These are phyloP conservation scores for Orthosia cruda DNA, from an alignment of 2,888 invertebrate genomes.

Conservation along the genomic window DNA sequence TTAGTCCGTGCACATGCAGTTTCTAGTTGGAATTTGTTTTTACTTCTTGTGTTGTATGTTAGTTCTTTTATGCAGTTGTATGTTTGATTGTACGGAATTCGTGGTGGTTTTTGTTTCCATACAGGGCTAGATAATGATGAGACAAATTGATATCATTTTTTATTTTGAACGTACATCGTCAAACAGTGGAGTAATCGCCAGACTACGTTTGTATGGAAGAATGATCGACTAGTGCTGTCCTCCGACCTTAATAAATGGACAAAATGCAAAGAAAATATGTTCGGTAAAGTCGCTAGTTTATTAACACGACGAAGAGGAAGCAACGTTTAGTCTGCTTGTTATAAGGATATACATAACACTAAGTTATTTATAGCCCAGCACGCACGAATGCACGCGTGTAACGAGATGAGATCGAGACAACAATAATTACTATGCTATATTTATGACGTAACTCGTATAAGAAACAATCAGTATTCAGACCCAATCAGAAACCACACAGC, in stretches of 20 bases:
- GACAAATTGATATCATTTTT: too few relatives aligned
- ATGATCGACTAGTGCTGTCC: too few relatives aligned
- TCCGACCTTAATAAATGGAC: slow-evolving; percentile 1
- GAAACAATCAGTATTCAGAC: slow-evolving; percentile 23
- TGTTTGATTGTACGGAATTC: too few relatives aligned
- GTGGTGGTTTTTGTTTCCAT: too few relatives aligned
- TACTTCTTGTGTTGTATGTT: too few relatives aligned
- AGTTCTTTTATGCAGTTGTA: too few relatives aligned
- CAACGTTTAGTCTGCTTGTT: slow-evolving; percentile 7
- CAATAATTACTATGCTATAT: slow-evolving; percentile 42
- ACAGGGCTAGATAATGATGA: too few relatives aligned
- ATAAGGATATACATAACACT: slow-evolving; percentile 27
- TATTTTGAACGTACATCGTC: too few relatives aligned
- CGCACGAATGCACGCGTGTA: slow-evolving; percentile 51
- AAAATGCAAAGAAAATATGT: slow-evolving; percentile 6
- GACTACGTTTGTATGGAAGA: too few relatives aligned
- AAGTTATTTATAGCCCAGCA: slow-evolving; percentile 32
- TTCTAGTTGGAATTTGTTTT: too few relatives aligned
- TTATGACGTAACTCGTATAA: slow-evolving; percentile 36
- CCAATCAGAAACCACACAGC: slow-evolving; percentile 46
- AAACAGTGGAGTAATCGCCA: too few relatives aligned
- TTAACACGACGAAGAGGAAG: background rate
- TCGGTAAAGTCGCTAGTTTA: slow-evolving; percentile 4
- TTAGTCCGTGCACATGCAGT: too few relatives aligned
- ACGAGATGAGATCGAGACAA: slow-evolving; percentile 39